Base-by-base conservation (phyloP, 2,797 vertebrate species). In the Apogon hyalosoma region DNA sequence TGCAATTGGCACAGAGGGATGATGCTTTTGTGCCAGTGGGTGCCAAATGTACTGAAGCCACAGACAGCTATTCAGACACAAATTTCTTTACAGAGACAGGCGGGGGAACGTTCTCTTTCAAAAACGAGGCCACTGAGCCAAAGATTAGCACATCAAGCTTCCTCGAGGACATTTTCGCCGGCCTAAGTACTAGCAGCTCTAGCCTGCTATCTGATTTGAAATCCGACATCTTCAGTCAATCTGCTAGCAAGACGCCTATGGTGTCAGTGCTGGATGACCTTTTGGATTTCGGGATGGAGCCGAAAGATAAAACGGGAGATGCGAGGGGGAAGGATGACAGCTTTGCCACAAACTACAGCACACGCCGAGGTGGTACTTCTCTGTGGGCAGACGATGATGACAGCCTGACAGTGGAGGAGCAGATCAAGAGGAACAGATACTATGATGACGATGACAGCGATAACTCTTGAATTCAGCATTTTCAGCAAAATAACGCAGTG, bases 361-460 rank as follows among this genome's bases (percentile, higher is more conserved):
- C 64, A 36, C 62, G 36, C 14, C 50, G 52, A 42, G 63, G 64
- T 0, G 62, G 42, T 56, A 3, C 61, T 7, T 62, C 31, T 72
- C 73, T 83, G 74, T 92, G 87, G 88, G 72, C 4, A 0, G 68
- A 86, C 24, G 87, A 90, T 36, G 45, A 73, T 5, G 83, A 88
- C 11, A 73, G 64, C 19, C 84, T 95, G 81, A 93, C 94, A 0
- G 84, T 89, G 73, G 93, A 95, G 86, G 92, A 96, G 80, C 90
- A 94, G 88, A 96, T 95, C 84, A 94, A 96, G 89, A 94, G 88
- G 78, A 96, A 95, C 21, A 90, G 94, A 88, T 93, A 84, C 85
- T 95, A 95, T 51, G 84, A 95, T 1, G 91, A 95, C 3, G 90
- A 92, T 8, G 90, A 91, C 51, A 70, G 83, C 7, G 74, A 87